phyloP scores from a whole-genome alignment of 2,888 invertebrate genomes.

The Sipha maydis region DNA sequence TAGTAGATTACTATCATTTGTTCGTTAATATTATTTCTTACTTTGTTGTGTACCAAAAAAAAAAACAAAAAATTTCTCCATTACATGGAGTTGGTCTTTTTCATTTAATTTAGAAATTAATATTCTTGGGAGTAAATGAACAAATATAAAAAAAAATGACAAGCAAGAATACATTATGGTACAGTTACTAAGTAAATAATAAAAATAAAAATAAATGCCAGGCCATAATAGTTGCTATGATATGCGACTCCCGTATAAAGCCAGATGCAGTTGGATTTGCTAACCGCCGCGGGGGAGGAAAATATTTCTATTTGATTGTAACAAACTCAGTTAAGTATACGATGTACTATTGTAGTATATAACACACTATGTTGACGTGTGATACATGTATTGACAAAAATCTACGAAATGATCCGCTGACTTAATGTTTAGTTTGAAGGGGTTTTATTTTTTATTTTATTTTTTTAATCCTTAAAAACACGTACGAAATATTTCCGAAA shows the following conservation, averaged over 20 bases:
- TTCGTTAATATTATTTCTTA: neutral
- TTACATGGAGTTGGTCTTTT: no score
- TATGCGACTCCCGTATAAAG: neutral
- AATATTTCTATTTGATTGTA: slow-evolving; percentile 13
- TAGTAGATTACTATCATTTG: neutral
- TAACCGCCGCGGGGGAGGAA: neutral
- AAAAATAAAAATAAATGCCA: neutral
- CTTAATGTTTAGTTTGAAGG: no score
- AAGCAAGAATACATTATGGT: neutral
- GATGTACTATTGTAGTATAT: neutral
- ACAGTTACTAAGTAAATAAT: neutral
- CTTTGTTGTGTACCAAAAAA: no score
- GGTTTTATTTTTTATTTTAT: no score
- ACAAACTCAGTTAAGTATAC: neutral
- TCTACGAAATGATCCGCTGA: no score
- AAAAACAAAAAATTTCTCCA: no score
- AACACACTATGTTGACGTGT: no score
- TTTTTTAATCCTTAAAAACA: no score
- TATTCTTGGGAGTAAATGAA: neutral
- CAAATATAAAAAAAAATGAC: neutral
- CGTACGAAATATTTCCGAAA: no score
- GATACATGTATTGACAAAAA: no score
- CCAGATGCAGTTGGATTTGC: neutral
- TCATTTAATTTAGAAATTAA: no score
- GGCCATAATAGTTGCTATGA: neutral